phyloP scores from a whole-genome alignment of 2,797 vertebrate species.

The Clarias laeviceps region DNA sequence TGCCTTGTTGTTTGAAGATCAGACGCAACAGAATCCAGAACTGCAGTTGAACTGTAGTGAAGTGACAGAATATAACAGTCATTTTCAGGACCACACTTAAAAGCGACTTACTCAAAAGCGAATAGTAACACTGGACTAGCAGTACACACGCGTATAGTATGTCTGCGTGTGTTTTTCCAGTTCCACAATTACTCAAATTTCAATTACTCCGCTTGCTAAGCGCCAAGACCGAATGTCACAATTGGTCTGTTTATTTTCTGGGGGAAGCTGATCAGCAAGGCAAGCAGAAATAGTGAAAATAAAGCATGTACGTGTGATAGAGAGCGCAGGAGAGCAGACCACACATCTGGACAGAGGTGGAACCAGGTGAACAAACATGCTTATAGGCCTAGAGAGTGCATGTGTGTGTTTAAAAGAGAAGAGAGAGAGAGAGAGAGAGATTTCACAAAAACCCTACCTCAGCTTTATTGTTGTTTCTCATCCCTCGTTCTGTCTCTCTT shows the following conservation, averaged over 20 bases:
- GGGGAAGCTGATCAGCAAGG: constrained; percentile 6
- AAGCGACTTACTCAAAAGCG: not conserved
- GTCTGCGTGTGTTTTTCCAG: not conserved
- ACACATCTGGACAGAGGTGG: constrained; percentile 42
- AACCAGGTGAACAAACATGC: constrained; percentile 48
- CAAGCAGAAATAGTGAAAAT: constrained; percentile 31
- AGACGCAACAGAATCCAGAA: not conserved
- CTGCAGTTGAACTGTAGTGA: not conserved
- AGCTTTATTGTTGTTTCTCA: constrained; percentile 21
- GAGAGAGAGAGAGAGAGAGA: constrained; percentile 6
- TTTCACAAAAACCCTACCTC: not conserved
- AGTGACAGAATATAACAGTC: not conserved
- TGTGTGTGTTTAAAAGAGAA: not conserved
- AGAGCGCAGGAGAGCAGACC: constrained; percentile 22
- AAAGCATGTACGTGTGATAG: not conserved
- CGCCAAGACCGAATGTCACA: constrained; percentile 10
- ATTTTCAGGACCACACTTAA: not conserved
- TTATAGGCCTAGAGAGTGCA: not conserved
- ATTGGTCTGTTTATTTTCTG: constrained; percentile 25
- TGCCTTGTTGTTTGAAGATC: not conserved
- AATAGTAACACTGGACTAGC: not conserved
- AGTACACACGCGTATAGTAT: not conserved
- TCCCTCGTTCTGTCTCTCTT: not conserved
- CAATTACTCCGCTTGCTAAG: constrained; percentile 4
- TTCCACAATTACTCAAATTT: constrained; percentile 19